Conservation (phyloP, 2,113 vertebrate genomes). For the Actenoides hombroni region DNA sequence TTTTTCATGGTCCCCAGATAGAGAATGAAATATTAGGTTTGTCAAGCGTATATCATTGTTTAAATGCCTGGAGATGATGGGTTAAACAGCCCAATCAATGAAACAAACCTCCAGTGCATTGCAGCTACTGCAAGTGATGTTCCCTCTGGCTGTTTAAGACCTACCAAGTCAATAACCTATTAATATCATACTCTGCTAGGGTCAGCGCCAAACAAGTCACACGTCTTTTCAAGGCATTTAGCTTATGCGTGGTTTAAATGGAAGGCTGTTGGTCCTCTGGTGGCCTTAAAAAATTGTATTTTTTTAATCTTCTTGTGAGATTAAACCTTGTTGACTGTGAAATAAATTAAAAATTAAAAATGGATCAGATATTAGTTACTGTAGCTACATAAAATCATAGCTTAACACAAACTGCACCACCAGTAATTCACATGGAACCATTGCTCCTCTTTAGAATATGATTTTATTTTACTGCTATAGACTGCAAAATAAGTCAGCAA, state of each 20-base stretch:
- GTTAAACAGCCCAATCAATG: slow-evolving; percentile 86
- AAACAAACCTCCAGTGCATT: slow-evolving; percentile 83
- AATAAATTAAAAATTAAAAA: slow-evolving; percentile 58
- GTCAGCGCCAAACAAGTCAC: slow-evolving; percentile 74
- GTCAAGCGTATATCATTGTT: slow-evolving; percentile 83
- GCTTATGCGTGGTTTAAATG: slow-evolving; percentile 60
- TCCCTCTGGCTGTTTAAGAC: slow-evolving; percentile 81
- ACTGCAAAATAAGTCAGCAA: background rate
- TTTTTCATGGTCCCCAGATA: slow-evolving; percentile 77
- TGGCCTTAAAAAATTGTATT: slow-evolving; percentile 32
- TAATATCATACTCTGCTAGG: slow-evolving; percentile 82
- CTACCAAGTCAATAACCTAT: slow-evolving; percentile 87
- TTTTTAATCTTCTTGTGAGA: slow-evolving; percentile 44
- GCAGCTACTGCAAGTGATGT: slow-evolving; percentile 74
- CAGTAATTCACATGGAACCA: background rate
- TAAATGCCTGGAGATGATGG: slow-evolving; percentile 84
- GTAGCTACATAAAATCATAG: slow-evolving; percentile 12
- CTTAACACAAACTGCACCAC: background rate
- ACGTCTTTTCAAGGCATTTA: slow-evolving; percentile 65
- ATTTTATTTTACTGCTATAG: background rate
- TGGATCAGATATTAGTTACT: background rate
- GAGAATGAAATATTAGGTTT: slow-evolving; percentile 87
- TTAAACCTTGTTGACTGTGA: slow-evolving; percentile 48
- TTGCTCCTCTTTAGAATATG: background rate
- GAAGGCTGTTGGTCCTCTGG: slow-evolving; percentile 43